Base-by-base conservation (phyloP, 1,140 invertebrate species). In the Apis laboriosa region DNA sequence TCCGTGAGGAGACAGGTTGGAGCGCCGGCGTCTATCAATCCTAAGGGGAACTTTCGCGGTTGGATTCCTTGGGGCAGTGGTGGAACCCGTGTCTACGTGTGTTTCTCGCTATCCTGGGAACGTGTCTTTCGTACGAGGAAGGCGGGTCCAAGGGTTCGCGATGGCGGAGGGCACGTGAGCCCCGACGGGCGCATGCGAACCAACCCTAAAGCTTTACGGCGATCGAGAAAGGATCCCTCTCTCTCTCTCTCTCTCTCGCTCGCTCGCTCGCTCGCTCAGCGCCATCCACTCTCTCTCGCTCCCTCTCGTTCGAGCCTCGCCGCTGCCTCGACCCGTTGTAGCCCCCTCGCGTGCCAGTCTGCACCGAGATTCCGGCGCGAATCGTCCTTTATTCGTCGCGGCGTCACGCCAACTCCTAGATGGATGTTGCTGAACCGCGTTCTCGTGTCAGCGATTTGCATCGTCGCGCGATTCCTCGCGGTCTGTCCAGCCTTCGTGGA, bases 371-470 rank as follows among this genome's bases (percentile, higher is more conserved):
- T 90, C 90, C 92, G 91, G 91, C 88, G 92, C 90, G 91, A 90
- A 91, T 90, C 90, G 88, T 92, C 77, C 85, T 87, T 34, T 90
- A 73, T 80, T 68, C 76, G 85, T 91, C 90, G 91, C 86, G 91
- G 83, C 89, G 92, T 93, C 80, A 81, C 85, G 80, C 85, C 83
- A 90, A 89, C 86, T 90, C 88, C 86, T 93, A 92, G 92, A 93
- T 93, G 92, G 92, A 93, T 93, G 92, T 93, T 92, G 92, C 92
- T 90, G 91, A 92, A 92, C 88, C 91, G 91, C 88, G 71, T 84
- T 85, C 86, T 90, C 80, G 90, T 91, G 60, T 87, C 87, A 80
- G 87, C 90, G 76, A 84, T 90, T 89, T 80, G 88, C 85, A 85
- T 90, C 85, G 83, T 91, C 86, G 90, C 85, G 87, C 85, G 86